These are phyloP conservation scores for Spheniscus mendiculus DNA, from an alignment of 2,113 vertebrate species.

Conservation along the genomic window DNA sequence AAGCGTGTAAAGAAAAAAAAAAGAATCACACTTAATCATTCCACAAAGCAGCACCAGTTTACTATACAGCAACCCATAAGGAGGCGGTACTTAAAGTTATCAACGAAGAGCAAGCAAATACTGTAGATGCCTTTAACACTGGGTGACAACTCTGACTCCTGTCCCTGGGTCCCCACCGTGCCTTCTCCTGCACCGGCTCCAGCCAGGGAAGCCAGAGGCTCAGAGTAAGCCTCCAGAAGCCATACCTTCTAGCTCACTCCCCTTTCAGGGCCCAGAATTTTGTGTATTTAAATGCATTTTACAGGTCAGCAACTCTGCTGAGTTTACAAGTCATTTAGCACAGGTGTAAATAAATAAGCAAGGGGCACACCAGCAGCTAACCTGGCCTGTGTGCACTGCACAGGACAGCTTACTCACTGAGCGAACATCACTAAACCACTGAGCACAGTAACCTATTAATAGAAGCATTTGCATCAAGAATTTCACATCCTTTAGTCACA, in stretches of 20 bases:
- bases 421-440: accelerated
- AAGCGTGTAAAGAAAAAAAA: not conserved
- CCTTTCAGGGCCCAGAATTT: not conserved
- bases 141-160: not conserved
- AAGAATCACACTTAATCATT: not conserved
- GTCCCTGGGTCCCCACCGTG: accelerated
- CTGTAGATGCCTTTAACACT: not conserved
- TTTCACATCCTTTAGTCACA: not conserved
- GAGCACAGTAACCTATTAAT: not conserved
- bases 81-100: not conserved
- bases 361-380: not conserved
- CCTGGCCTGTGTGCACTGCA: accelerated
- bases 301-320: not conserved
- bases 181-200: accelerated
- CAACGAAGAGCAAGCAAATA: not conserved
- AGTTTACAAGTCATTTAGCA: not conserved
- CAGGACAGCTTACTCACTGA: not conserved
- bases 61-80: not conserved
- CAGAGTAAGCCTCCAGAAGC: not conserved
- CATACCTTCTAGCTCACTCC: not conserved
- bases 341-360: not conserved
- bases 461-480: not conserved
- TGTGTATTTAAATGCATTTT: not conserved
- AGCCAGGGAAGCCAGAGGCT: conserved; percentile 16
- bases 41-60: not conserved